Evolutionary conservation across 1,140 invertebrate genomes (phyloP).

Genomic region (Akabosia matsudoensis): DNA sequence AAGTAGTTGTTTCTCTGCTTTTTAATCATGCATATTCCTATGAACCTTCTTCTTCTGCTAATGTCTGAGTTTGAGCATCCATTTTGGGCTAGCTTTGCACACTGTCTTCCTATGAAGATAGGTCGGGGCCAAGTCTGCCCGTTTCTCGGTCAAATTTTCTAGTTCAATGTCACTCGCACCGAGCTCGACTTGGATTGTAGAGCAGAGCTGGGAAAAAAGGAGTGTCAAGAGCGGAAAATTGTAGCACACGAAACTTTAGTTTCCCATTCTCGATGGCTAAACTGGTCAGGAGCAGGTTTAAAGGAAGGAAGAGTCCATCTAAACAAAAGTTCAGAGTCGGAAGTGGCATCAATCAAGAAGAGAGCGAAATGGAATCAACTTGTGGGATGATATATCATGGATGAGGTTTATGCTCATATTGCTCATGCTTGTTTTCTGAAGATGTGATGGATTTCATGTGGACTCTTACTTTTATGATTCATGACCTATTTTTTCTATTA

Average conservation of each 20-base stretch:
- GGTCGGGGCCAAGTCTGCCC: constrained; percentile 16
- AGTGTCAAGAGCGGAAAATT: background rate
- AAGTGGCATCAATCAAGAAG: too few species aligned
- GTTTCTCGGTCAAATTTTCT: constrained; percentile 29
- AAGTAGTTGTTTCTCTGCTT: too few species aligned
- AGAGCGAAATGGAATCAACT: too few species aligned
- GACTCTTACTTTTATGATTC: background rate
- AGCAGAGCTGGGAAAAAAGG: background rate
- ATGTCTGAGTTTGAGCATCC: too few species aligned
- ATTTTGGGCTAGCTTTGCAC: too few species aligned
- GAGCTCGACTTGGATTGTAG: background rate
- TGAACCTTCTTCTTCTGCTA: too few species aligned
- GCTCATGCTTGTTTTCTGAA: too few species aligned
- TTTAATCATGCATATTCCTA: too few species aligned
- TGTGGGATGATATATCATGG: background rate
- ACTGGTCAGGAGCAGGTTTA: background rate
- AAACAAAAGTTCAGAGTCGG: background rate
- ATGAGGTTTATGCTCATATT: background rate
- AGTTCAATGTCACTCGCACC: constrained; percentile 33
- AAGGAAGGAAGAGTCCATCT: constrained; percentile 7
- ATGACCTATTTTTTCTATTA: background rate
- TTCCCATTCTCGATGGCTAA: too few species aligned
- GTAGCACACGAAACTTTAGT: too few species aligned
- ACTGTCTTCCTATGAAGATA: background rate
- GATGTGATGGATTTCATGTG: too few species aligned